phyloP scores from a whole-genome alignment of 2,888 invertebrate genomes.

The Drosophila tripunctata region DNA sequence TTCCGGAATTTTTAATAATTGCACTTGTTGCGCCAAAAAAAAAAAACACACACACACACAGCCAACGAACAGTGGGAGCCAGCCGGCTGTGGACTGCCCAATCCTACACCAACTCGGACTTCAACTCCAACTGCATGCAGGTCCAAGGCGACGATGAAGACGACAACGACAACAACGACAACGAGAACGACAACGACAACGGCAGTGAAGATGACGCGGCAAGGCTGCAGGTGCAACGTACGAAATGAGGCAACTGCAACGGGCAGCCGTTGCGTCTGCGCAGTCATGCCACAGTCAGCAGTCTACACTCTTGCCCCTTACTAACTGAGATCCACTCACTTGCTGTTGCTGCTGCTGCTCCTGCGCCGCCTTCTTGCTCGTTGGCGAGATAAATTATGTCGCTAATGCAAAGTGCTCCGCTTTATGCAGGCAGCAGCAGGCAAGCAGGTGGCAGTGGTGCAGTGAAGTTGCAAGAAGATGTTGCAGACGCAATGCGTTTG shows the following conservation, averaged over 20 bases:
- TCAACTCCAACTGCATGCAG: slow-evolving; percentile 8
- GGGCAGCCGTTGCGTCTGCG: slow-evolving; percentile 78
- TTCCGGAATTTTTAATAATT: slow-evolving; percentile 81
- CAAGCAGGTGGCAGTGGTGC: slow-evolving; percentile 4
- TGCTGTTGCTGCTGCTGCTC: slow-evolving; percentile 21
- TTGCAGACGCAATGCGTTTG: slow-evolving; percentile 75
- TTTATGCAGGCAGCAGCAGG: slow-evolving; percentile 69
- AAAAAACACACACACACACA: slow-evolving; percentile 49
- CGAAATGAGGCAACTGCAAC: slow-evolving; percentile 39
- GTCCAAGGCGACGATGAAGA: slow-evolving; percentile 74
- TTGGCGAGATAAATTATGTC: slow-evolving; percentile 84
- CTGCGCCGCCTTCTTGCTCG: slow-evolving; percentile 51
- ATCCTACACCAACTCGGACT: slow-evolving; percentile 20
- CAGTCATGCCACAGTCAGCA: slow-evolving; percentile 59
- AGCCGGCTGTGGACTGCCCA: slow-evolving; percentile 50
- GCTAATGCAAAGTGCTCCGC: slow-evolving; percentile 84
- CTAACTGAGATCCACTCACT: no score
- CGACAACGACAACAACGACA: slow-evolving; percentile 77
- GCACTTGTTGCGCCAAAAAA: slow-evolving; percentile 78
- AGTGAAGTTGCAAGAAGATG: slow-evolving; percentile 24
- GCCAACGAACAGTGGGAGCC: slow-evolving; percentile 68
- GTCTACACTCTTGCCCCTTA: no score
- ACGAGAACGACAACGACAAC: slow-evolving; percentile 46
- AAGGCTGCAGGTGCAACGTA: slow-evolving; percentile 78
- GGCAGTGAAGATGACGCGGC: slow-evolving; percentile 72